A percentile compares a stretch with the other conserved stretches of the same genome.
Evolutionary conservation across 2,888 invertebrate genomes (phyloP).

Genomic region (Trissonchulus sp.): DNA sequence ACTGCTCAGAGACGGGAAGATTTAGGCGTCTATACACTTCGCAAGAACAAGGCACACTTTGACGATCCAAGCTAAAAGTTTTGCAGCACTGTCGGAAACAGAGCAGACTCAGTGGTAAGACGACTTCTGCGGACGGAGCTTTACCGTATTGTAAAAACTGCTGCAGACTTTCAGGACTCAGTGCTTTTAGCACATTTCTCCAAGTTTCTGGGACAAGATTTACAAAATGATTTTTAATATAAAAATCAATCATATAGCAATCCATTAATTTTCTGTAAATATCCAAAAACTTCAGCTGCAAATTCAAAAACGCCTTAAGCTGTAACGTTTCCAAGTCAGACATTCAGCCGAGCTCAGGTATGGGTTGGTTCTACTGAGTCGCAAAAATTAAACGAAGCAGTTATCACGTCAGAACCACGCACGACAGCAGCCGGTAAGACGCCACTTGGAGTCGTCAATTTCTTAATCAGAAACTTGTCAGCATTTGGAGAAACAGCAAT

Average conservation of each 20-base stretch:
- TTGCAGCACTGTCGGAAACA: background rate
- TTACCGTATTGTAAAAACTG: background rate
- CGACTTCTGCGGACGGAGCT: background rate
- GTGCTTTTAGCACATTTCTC: background rate
- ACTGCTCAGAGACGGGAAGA: too few species aligned
- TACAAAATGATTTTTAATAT: background rate
- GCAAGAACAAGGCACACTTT: too few species aligned
- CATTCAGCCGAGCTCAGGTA: background rate
- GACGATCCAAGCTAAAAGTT: background rate
- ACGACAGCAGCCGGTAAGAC: background rate
- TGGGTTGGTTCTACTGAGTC: too few species aligned
- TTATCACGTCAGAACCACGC: background rate
- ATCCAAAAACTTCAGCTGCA: background rate
- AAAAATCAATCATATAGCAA: constrained; percentile 14
- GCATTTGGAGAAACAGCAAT: background rate
- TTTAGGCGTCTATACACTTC: too few species aligned
- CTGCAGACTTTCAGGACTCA: background rate
- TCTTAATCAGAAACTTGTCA: background rate
- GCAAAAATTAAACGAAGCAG: too few species aligned
- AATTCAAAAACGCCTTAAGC: background rate
- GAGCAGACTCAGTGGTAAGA: background rate
- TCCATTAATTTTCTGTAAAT: background rate
- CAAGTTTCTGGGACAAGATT: background rate
- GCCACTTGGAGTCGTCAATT: background rate
- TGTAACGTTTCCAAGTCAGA: background rate